A percentile compares a stretch with the other conserved stretches of the same genome.
Evolutionary conservation across 2,888 invertebrate genomes (phyloP).

Genomic region (Hyles lineata): DNA sequence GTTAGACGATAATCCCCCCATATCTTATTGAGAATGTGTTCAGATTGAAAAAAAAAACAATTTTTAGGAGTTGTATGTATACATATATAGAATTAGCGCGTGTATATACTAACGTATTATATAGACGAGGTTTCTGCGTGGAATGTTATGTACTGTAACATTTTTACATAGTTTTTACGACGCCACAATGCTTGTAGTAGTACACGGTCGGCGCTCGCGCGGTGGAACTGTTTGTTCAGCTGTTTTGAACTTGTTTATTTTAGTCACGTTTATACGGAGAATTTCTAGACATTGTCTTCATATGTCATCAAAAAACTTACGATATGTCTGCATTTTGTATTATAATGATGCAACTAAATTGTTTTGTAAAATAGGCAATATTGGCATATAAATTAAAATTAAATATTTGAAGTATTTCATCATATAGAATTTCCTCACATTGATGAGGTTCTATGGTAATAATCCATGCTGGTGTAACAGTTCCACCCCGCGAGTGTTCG

Average conservation of each 20-base stretch:
- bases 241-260: background rate
- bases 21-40: conserved; percentile 83
- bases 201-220: background rate
- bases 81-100: conserved; percentile 63
- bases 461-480: too few species aligned
- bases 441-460: background rate
- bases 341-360: background rate
- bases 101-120: conserved; percentile 63
- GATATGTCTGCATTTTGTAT: too few species aligned
- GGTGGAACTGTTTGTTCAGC: background rate
- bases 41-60: conserved; percentile 56
- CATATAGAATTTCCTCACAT: conserved; percentile 14
- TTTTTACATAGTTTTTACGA: conserved; percentile 51
- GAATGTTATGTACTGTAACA: conserved; percentile 53
- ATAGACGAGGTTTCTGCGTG: conserved; percentile 13
- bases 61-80: conserved; percentile 78
- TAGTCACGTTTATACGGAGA: background rate
- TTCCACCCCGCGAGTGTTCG: background rate
- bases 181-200: conserved; percentile 35
- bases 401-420: background rate
- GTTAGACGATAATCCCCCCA: conserved; percentile 67
- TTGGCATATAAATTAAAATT: background rate
- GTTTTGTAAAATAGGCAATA: background rate
- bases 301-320: background rate
- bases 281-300: background rate